Percentiles rank a stretch among this genome's conserved stretches.
These are phyloP conservation scores for Cynaeus angustus DNA, from an alignment of 2,888 invertebrate genomes.

Conservation along the genomic window DNA sequence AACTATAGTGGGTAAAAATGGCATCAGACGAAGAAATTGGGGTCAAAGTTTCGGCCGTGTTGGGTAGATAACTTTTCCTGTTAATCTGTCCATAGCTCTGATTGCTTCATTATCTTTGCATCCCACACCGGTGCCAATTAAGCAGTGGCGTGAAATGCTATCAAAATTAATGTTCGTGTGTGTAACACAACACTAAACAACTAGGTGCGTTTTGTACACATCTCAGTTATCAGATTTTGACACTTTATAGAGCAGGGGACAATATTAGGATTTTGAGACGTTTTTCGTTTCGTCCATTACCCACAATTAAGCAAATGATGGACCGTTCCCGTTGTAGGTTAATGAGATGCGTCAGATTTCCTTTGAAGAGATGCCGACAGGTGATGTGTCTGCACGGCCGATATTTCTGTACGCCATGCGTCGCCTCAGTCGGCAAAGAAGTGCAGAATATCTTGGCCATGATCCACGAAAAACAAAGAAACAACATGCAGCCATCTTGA, in stretches of 20 bases:
- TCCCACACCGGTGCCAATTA: conserved; percentile 66
- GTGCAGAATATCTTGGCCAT: conserved; percentile 63
- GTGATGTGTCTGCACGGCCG: conserved; percentile 60
- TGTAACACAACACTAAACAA: conserved; percentile 51
- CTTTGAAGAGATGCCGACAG: conserved; percentile 64
- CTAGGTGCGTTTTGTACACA: conserved; percentile 35
- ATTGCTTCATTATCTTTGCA: conserved; percentile 67
- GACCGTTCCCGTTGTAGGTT: conserved; percentile 60
- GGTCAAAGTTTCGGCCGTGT: neutral
- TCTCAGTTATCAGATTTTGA: conserved; percentile 44
- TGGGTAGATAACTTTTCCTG: conserved; percentile 49
- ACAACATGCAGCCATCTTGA: conserved; percentile 65
- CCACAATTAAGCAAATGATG: conserved; percentile 57
- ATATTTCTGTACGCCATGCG: conserved; percentile 63
- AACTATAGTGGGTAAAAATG: conserved; percentile 25
- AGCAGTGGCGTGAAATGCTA: conserved; percentile 64
- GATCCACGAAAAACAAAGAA: conserved; percentile 67
- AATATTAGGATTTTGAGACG: neutral
- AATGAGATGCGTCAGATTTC: conserved; percentile 63
- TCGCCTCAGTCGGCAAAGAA: conserved; percentile 56
- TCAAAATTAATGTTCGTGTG: conserved; percentile 63
- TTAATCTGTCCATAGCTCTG: conserved; percentile 59
- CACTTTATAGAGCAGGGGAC: conserved; percentile 32
- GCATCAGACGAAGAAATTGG: neutral
- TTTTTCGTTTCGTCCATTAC: neutral